Evolutionary conservation across 2,113 vertebrate species (phyloP), one percentile per base, ranked within the genome.

Genomic region (Puntigrus tetrazona): DNA sequence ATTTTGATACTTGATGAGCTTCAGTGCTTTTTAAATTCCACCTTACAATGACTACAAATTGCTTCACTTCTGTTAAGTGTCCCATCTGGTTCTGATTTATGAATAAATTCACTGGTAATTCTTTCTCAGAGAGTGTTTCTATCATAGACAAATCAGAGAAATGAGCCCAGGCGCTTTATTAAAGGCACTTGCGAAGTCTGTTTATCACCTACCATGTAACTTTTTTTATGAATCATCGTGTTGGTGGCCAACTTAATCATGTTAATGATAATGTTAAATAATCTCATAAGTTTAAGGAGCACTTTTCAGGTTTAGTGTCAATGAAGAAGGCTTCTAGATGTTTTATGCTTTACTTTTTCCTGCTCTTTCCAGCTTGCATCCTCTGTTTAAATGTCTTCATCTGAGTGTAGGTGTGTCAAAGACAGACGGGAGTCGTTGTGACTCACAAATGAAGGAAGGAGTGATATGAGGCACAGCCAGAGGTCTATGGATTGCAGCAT

Each of bases 301-400:
- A 3, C 70, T 47, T 29, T 75, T 50, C 18, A 47, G 27, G 13
- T 36, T 76, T 34, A 18, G 9, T 10, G 65, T 38, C 65, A 76
- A 1, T 14, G 10, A 76, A 50, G 74, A n/a, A 38, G 67, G 22
- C 4, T 38, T 5, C 11, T 36, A 20, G 18, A 76, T 29, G 18
- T 34, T 52, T 31, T 31, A 31, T 18, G 9, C 27, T 34, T 76
- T 27, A 11, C 8, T 7, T 59, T 1, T 38, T n/a, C 31, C 7
- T 25, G 11, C 3, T 72, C 61, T 83, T 29, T 79, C 85, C 88
- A 75, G 82, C 88, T 81, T 84, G 85, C 3, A 25, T 36, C 20
- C 29, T 16, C 65, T 70, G 5, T 55, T 69, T 52, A 70, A 81
- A 81, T 50, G 10, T 27, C 61, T 69, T 50, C 18, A 67, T 67